A percentile compares a stretch with the other conserved stretches of the same genome.
Evolutionary conservation across 2,113 vertebrate species (phyloP).

Genomic region (Recurvirostra avosetta): DNA sequence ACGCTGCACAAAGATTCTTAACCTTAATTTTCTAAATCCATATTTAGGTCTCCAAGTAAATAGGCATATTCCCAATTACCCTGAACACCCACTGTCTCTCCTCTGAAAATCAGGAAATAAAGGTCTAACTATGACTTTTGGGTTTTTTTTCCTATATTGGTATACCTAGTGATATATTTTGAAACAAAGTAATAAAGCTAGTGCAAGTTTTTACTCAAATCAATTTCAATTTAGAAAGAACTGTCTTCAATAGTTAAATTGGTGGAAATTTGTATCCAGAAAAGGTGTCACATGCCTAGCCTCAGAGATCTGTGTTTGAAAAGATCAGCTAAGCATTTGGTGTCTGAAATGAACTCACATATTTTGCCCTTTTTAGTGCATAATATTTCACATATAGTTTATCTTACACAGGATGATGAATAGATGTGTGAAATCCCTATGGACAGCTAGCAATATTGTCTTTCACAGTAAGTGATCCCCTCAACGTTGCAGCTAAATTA

Average conservation of each 20-base stretch:
- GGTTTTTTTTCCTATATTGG: neutral
- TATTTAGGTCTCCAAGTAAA: neutral
- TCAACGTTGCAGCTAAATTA: neutral
- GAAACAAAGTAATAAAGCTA: neutral
- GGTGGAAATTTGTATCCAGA: neutral
- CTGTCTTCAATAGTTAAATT: neutral
- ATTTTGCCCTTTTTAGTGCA: neutral
- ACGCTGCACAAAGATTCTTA: neutral
- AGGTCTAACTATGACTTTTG: neutral
- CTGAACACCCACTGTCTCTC: neutral
- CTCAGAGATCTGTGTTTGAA: neutral
- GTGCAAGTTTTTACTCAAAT: neutral
- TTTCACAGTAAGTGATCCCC: conserved; percentile 19
- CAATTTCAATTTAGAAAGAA: neutral
- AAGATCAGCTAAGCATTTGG: neutral
- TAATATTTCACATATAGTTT: neutral
- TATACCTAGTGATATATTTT: neutral
- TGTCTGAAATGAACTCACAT: neutral
- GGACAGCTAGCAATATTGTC: neutral
- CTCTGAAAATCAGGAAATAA: neutral
- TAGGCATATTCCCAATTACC: neutral
- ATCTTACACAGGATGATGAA: conserved; percentile 1
- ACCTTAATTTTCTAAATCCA: neutral
- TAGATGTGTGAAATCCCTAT: neutral
- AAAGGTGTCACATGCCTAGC: neutral